These are phyloP conservation scores for Edolisoma coerulescens DNA, from an alignment of 2,113 vertebrate species.

Conservation along the genomic window DNA sequence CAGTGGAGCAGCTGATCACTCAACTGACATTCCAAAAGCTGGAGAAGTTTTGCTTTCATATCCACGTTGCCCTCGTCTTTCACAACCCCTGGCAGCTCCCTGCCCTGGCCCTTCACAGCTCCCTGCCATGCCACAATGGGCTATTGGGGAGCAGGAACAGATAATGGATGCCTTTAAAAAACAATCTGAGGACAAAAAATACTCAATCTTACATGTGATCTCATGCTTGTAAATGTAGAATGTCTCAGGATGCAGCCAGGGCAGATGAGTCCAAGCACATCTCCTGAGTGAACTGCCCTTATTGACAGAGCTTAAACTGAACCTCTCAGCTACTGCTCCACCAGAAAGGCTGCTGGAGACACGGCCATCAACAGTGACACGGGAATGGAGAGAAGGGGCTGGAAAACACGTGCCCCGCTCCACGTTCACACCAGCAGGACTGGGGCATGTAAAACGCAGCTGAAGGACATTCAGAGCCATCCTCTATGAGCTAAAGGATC, in stretches of 20 bases:
- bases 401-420: neutral
- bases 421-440: neutral
- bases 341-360: neutral
- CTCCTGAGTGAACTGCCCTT: neutral
- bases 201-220: neutral
- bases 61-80: rapidly evolving
- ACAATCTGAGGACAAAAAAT: neutral
- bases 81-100: neutral
- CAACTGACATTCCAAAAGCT: neutral
- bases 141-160: neutral
- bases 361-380: neutral
- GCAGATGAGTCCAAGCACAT: neutral
- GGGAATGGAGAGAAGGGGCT: neutral
- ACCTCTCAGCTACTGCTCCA: neutral
- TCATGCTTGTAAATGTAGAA: neutral
- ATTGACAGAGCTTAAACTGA: neutral
- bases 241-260: neutral
- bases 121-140: neutral
- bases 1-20: neutral
- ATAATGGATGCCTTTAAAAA: neutral
- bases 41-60: neutral
- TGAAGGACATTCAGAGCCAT: neutral
- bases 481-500: neutral
- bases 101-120: neutral
- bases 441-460: neutral